These are phyloP conservation scores for Peromyscus melanophrys DNA, from an alignment of 2,797 vertebrate genomes.

Conservation along the genomic window DNA sequence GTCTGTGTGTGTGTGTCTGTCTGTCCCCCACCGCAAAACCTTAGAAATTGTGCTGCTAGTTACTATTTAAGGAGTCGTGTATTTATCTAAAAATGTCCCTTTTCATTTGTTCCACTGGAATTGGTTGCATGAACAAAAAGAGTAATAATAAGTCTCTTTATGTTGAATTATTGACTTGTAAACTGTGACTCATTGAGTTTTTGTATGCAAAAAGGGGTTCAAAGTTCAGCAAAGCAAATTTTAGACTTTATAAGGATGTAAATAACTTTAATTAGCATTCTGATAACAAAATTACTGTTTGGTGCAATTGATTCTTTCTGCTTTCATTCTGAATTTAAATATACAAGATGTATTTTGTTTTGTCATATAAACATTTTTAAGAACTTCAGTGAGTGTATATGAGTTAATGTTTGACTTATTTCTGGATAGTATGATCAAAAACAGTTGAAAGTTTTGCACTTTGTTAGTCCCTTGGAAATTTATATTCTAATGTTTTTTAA, in stretches of 20 bases:
- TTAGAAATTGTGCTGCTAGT: slow-evolving; percentile 84
- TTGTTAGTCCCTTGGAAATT: slow-evolving; percentile 95
- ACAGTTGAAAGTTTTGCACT: slow-evolving; percentile 96
- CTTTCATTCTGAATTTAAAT: slow-evolving; percentile 85
- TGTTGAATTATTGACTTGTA: slow-evolving; percentile 85
- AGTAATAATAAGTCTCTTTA: slow-evolving; percentile 84
- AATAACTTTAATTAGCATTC: slow-evolving; percentile 86
- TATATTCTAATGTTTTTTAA: slow-evolving; percentile 94
- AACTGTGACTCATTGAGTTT: slow-evolving; percentile 84
- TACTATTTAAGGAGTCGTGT: slow-evolving; percentile 75
- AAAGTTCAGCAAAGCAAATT: slow-evolving; percentile 77
- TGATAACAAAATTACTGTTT: slow-evolving; percentile 87
- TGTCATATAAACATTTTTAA: slow-evolving; percentile 80
- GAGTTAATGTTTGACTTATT: slow-evolving; percentile 94
- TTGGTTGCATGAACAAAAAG: slow-evolving; percentile 75
- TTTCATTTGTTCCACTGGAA: slow-evolving; percentile 80
- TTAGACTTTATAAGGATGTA: slow-evolving; percentile 80
- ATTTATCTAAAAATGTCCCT: slow-evolving; percentile 74
- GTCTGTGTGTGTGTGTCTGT: too few species aligned
- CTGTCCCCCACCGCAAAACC: background rate
- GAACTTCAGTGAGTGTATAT: slow-evolving; percentile 93
- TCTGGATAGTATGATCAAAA: slow-evolving; percentile 96
- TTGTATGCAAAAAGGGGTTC: slow-evolving; percentile 88
- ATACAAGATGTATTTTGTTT: slow-evolving; percentile 87
- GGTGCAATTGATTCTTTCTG: slow-evolving; percentile 89